Conservation (phyloP, 2,888 invertebrate species). For the Temnothorax unifasciatus region DNA sequence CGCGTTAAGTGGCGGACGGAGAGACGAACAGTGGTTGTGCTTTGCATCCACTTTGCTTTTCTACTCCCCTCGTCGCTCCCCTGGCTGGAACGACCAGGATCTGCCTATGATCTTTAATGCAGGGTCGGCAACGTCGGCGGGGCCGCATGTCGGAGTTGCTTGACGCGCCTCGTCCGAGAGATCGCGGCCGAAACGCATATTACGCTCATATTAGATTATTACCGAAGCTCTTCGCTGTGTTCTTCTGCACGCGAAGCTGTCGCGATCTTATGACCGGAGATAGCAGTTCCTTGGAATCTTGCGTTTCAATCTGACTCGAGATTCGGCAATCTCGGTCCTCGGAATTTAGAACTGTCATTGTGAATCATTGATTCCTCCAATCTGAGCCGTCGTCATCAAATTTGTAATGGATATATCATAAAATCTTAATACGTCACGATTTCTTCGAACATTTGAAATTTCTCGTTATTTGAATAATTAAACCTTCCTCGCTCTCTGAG, state of each 20-base stretch:
- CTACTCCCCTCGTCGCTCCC: constrained; percentile 6
- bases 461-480: constrained; percentile 3
- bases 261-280: not conserved
- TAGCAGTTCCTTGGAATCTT: not conserved
- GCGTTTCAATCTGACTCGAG: not conserved
- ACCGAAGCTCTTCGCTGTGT: not conserved
- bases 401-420: not conserved
- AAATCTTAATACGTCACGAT: not conserved
- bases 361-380: not conserved
- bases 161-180: constrained; percentile 28
- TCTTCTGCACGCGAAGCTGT: not conserved
- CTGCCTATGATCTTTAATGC: constrained; percentile 58
- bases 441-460: not conserved
- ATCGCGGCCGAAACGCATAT: constrained; percentile 42
- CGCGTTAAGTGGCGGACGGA: constrained; percentile 72
- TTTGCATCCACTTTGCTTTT: constrained; percentile 61
- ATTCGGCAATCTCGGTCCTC: not conserved
- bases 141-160: not conserved
- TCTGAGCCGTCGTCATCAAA: too few relatives aligned
- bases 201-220: constrained; percentile 39
- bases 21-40: constrained; percentile 67
- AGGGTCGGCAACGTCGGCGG: constrained; percentile 55
- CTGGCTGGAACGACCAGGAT: constrained; percentile 56
- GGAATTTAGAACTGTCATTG: not conserved
- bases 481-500: not conserved